Percentiles rank a stretch among this genome's conserved stretches.
These are phyloP conservation scores for Ciona savignyi DNA, from an alignment of 23 tunicate genomes.

Conservation along the genomic window DNA sequence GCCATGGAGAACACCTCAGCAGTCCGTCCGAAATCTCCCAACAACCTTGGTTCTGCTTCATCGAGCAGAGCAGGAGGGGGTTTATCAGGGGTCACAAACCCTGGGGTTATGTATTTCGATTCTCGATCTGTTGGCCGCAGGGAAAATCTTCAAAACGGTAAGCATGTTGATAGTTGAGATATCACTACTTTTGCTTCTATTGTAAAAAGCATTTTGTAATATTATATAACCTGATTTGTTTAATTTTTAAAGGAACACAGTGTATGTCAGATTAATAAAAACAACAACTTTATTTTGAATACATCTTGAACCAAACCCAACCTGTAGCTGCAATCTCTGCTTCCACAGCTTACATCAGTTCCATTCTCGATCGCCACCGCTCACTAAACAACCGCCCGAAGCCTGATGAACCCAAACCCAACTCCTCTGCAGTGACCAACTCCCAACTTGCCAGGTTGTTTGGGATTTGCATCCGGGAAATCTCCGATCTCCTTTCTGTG, in stretches of 20 bases:
- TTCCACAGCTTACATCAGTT: conserved; percentile 39
- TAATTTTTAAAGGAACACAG: too few species aligned
- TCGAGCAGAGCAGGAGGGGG: conserved; percentile 4
- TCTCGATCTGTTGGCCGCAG: conserved; percentile 42
- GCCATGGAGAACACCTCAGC: conserved; percentile 60
- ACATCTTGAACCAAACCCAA: too few species aligned
- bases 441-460: conserved; percentile 82
- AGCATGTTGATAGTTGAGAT: too few species aligned
- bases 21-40: conserved; percentile 17
- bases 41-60: background rate
- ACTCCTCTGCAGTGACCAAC: conserved; percentile 46
- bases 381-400: conserved; percentile 9
- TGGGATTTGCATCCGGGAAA: conserved; percentile 66
- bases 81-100: background rate
- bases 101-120: conserved; percentile 42
- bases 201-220: too few species aligned
- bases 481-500: conserved; percentile 36
- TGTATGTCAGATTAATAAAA: too few species aligned
- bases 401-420: background rate
- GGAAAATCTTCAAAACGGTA: conserved; percentile 28
- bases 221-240: too few species aligned
- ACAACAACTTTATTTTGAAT: too few species aligned
- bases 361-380: conserved; percentile 34
- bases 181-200: too few species aligned
- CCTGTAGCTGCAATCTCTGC: background rate